Conservation (phyloP, 2,888 invertebrate species). For the Carabus problematicus region DNA sequence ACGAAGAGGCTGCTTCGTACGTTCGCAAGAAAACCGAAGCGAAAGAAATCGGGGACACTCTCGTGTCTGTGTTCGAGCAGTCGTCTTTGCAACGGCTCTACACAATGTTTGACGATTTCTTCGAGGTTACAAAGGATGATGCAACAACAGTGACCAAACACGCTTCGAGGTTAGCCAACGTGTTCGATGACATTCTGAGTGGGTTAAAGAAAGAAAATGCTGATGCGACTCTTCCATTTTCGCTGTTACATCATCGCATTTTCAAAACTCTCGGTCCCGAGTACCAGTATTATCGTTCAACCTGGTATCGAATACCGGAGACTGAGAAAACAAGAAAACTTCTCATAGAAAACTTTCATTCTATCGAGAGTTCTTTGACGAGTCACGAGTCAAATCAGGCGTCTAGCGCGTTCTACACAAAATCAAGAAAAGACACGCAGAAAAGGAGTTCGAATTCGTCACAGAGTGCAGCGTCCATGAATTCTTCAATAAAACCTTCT, state of each 20-base stretch:
- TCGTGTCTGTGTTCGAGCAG: slow-evolving; percentile 46
- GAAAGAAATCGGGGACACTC: slow-evolving; percentile 46
- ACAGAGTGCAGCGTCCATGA: no score
- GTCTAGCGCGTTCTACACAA: no score
- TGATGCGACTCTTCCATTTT: no score
- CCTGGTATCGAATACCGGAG: slow-evolving; percentile 45
- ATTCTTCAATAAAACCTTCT: no score
- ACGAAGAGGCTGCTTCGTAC: no score
- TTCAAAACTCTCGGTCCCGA: slow-evolving; percentile 46
- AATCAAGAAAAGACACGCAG: no score
- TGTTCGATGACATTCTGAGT: slow-evolving; percentile 45
- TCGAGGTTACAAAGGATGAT: no score
- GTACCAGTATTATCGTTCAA: slow-evolving; percentile 45
- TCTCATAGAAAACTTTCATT: slow-evolving; percentile 44
- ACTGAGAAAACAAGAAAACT: slow-evolving; percentile 45
- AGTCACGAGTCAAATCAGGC: slow-evolving; percentile 19
- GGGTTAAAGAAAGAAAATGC: no score
- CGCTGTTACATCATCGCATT: slow-evolving; percentile 35
- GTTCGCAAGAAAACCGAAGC: no score
- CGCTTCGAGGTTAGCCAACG: slow-evolving; percentile 35
- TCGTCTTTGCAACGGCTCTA: slow-evolving; percentile 46
- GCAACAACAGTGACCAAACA: slow-evolving; percentile 44
- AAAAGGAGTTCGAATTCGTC: no score
- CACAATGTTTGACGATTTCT: slow-evolving; percentile 46
- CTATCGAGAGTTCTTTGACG: slow-evolving; percentile 45